Percentiles rank a stretch among this genome's conserved stretches.
These are phyloP conservation scores for Drosophila vallismaia DNA, from an alignment of 2,888 invertebrate genomes.

Conservation along the genomic window DNA sequence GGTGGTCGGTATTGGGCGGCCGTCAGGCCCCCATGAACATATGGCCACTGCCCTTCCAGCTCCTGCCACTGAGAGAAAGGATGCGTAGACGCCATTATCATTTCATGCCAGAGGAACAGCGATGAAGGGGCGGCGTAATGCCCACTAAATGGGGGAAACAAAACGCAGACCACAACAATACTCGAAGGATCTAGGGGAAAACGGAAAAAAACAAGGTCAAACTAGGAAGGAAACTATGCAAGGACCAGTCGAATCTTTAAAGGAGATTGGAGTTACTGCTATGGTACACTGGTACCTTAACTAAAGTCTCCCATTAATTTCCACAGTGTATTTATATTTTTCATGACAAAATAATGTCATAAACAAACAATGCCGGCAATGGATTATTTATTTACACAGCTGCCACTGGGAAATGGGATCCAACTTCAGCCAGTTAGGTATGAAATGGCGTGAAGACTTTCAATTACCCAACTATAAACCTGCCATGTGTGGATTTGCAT, in stretches of 20 bases:
- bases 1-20: conserved; percentile 11
- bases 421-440: neutral
- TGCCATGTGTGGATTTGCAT: conserved; percentile 56
- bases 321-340: neutral
- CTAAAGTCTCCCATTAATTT: neutral
- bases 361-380: conserved; percentile 43
- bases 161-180: conserved; percentile 45
- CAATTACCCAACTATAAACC: conserved; percentile 65
- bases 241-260: neutral
- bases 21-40: conserved; percentile 54
- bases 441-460: conserved; percentile 64
- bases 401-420: conserved; percentile 49
- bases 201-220: neutral
- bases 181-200: conserved; percentile 8
- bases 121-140: conserved; percentile 42
- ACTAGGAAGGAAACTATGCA: conserved; percentile 7
- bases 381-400: conserved; percentile 67
- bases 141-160: conserved; percentile 44
- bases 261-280: no score
- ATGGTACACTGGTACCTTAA: no score
- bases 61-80: conserved; percentile 40
- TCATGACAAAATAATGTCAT: conserved; percentile 20
- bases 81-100: conserved; percentile 74
- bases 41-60: conserved; percentile 53
- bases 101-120: conserved; percentile 52